phyloP scores from a whole-genome alignment of 2,888 invertebrate species.

The Eutolmus rufibarbis region DNA sequence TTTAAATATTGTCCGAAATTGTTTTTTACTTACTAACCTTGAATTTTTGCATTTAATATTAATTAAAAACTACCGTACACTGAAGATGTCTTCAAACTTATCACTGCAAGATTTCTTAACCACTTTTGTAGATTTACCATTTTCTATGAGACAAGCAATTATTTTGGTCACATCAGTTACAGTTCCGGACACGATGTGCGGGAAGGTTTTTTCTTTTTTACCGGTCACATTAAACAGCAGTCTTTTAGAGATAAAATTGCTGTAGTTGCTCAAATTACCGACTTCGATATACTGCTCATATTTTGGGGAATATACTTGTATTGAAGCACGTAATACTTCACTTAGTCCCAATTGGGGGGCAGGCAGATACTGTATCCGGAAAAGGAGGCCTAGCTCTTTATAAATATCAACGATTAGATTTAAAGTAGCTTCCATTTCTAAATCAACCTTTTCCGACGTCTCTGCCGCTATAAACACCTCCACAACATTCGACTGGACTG shows the following conservation, averaged over 20 bases:
- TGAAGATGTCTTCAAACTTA: neutral
- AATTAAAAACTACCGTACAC: neutral
- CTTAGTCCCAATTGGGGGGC: slow-evolving; percentile 69
- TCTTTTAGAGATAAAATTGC: slow-evolving; percentile 79
- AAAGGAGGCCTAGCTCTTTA: slow-evolving; percentile 71
- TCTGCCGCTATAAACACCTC: slow-evolving; percentile 71
- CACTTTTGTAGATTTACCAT: slow-evolving; percentile 58
- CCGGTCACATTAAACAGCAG: slow-evolving; percentile 74
- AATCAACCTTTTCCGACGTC: slow-evolving; percentile 63
- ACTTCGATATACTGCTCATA: slow-evolving; percentile 73
- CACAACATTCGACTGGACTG: slow-evolving; percentile 73
- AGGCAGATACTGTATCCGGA: slow-evolving; percentile 69
- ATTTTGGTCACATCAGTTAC: slow-evolving; percentile 77
- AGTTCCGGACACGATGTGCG: slow-evolving; percentile 75
- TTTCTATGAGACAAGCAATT: slow-evolving; percentile 76
- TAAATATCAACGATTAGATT: slow-evolving; percentile 68
- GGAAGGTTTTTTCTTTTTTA: slow-evolving; percentile 68
- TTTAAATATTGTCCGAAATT: neutral
- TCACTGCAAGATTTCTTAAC: neutral
- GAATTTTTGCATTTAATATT: neutral
- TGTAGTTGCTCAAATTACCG: slow-evolving; percentile 75
- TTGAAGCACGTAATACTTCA: slow-evolving; percentile 73
- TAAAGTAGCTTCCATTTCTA: slow-evolving; percentile 67
- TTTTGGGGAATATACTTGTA: slow-evolving; percentile 78
- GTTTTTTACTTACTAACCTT: neutral